These are phyloP conservation scores for Eretmochelys imbricata DNA, from an alignment of 2,113 vertebrate species.

Conservation along the genomic window DNA sequence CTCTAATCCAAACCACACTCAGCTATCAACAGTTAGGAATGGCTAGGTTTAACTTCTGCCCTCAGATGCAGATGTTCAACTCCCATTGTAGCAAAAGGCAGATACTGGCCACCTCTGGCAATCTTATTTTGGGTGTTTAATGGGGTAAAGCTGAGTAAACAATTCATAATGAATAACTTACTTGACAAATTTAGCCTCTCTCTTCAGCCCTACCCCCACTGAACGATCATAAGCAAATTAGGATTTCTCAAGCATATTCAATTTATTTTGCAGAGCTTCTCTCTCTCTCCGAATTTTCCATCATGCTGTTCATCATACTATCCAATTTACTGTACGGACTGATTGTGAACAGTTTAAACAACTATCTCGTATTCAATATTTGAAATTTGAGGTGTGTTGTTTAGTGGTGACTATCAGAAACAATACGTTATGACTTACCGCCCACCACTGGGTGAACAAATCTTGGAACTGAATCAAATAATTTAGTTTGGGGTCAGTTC, in stretches of 20 bases:
- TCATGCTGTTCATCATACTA: accelerated
- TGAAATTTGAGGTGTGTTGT: background rate
- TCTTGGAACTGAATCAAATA: background rate
- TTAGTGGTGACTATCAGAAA: background rate
- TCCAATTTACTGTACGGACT: background rate
- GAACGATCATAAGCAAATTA: background rate
- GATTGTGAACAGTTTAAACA: background rate
- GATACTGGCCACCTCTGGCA: no score
- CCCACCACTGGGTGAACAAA: background rate
- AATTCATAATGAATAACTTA: background rate
- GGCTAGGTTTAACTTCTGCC: no score
- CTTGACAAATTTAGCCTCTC: no score
- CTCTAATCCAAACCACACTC: no score
- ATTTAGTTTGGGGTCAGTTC: background rate
- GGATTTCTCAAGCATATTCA: background rate
- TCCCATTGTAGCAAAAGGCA: no score
- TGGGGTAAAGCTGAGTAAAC: background rate
- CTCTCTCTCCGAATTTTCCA: background rate
- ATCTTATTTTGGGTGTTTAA: background rate
- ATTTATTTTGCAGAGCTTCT: background rate
- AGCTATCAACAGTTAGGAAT: no score
- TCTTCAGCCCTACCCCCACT: no score
- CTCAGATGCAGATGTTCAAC: no score
- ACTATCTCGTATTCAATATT: background rate
- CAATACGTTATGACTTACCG: background rate